These are phyloP conservation scores for Noctilio leporinus DNA, from an alignment of 2,113 vertebrate species.

Conservation along the genomic window DNA sequence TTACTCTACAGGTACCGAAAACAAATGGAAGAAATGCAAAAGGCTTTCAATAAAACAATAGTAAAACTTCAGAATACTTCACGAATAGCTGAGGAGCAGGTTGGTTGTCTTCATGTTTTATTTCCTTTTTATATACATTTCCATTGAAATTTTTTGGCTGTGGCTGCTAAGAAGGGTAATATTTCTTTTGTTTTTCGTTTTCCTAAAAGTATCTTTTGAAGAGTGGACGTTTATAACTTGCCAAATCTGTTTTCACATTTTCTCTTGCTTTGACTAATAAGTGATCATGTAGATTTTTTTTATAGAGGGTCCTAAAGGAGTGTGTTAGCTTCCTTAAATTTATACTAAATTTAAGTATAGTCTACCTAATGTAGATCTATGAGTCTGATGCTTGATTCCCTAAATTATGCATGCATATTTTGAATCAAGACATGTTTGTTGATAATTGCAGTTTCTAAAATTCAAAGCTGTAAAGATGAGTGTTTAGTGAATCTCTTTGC, in stretches of 20 bases:
- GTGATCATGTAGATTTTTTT: neutral
- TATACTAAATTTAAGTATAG: neutral
- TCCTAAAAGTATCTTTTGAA: neutral
- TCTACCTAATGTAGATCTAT: neutral
- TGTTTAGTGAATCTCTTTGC: neutral
- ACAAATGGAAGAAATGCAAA: slow-evolving; percentile 99
- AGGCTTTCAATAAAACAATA: slow-evolving; percentile 98
- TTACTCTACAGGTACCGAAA: slow-evolving; percentile 89
- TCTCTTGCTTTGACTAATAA: neutral
- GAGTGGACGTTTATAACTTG: neutral
- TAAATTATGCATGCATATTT: neutral
- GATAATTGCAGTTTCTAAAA: neutral
- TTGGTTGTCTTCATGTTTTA: slow-evolving; percentile 65
- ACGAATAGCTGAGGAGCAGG: slow-evolving; percentile 96
- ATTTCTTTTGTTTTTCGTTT: neutral
- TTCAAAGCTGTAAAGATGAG: neutral
- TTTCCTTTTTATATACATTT: neutral
- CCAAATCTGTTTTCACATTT: neutral
- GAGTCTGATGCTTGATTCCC: neutral
- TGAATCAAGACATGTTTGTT: neutral
- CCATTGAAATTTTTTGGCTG: neutral
- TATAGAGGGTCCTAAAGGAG: neutral
- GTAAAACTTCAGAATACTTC: slow-evolving; percentile 99
- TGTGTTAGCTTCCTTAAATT: neutral
- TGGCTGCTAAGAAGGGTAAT: neutral